Percentiles rank a stretch among this genome's conserved stretches.
phyloP scores from a whole-genome alignment of 1,140 invertebrate species.

The Tachypleus tridentatus region DNA sequence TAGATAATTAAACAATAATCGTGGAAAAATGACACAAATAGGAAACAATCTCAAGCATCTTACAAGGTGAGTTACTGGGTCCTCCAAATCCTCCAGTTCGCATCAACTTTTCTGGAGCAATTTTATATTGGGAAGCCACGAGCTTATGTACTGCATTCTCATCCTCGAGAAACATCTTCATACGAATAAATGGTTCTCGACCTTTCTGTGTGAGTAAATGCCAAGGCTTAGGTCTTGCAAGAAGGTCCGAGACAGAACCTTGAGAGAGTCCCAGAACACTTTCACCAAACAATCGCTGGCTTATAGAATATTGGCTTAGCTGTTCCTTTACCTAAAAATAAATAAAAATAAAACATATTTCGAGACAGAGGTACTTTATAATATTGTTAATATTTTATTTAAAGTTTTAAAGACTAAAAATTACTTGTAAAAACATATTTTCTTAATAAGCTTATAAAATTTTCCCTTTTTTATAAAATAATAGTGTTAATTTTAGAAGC shows the following conservation, averaged over 20 bases:
- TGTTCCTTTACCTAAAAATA: slow-evolving; percentile 75
- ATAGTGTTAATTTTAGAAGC: too few species aligned
- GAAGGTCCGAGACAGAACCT: slow-evolving; percentile 85
- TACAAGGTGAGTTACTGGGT: not conserved
- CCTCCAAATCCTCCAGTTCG: slow-evolving; percentile 74
- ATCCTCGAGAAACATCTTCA: slow-evolving; percentile 97
- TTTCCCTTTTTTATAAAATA: too few species aligned
- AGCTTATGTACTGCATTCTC: slow-evolving; percentile 93
- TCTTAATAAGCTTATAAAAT: too few species aligned
- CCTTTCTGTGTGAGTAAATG: slow-evolving; percentile 96
- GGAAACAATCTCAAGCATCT: not conserved
- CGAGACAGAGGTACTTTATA: too few species aligned
- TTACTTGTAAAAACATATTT: too few species aligned
- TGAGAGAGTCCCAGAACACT: slow-evolving; percentile 91
- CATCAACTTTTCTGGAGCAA: slow-evolving; percentile 91
- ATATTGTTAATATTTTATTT: too few species aligned
- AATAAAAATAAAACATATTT: too few species aligned
- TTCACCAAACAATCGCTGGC: slow-evolving; percentile 94
- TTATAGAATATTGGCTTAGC: slow-evolving; percentile 95
- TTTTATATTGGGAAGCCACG: slow-evolving; percentile 94
- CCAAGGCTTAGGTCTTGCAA: slow-evolving; percentile 92
- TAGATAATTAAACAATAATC: too few species aligned
- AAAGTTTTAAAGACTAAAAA: too few species aligned
- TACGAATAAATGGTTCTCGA: slow-evolving; percentile 89
- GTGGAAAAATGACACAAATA: too few species aligned